These are phyloP conservation scores for Arizona elegans DNA, from an alignment of 2,113 vertebrate species.

Conservation along the genomic window DNA sequence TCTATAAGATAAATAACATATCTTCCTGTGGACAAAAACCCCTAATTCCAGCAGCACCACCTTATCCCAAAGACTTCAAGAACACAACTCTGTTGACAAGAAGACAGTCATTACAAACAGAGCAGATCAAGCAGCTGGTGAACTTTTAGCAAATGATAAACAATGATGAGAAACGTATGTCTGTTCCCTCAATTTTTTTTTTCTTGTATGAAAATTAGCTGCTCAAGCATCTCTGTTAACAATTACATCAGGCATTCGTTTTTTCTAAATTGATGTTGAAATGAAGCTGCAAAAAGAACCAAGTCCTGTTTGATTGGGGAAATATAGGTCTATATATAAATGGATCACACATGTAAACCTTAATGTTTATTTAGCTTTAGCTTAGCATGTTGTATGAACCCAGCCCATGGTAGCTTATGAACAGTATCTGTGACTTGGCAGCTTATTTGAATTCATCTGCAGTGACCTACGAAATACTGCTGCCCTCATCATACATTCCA, in stretches of 20 bases:
- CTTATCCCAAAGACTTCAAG: constrained; percentile 73
- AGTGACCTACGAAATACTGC: neutral
- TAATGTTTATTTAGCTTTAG: neutral
- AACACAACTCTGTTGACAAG: constrained; percentile 77
- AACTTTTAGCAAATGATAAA: constrained; percentile 72
- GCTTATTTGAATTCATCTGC: neutral
- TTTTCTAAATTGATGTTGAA: neutral
- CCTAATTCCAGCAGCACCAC: constrained; percentile 72
- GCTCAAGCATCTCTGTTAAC: neutral
- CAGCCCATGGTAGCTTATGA: neutral
- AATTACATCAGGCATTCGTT: neutral
- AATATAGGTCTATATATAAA: neutral
- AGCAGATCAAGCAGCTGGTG: constrained; percentile 84
- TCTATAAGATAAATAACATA: constrained; percentile 60
- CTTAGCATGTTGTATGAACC: neutral
- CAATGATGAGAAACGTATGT: neutral
- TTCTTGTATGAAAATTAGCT: neutral
- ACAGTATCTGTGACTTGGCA: neutral
- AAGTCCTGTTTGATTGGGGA: neutral
- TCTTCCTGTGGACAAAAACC: constrained; percentile 73
- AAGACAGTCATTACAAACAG: constrained; percentile 86
- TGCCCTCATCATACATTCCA: neutral
- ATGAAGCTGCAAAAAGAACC: neutral
- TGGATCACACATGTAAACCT: neutral
- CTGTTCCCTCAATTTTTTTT: neutral